Evolutionary conservation across 2,888 invertebrate genomes (phyloP), one percentile per base, ranked within the genome.

Genomic region (Rhamnusium bicolor): DNA sequence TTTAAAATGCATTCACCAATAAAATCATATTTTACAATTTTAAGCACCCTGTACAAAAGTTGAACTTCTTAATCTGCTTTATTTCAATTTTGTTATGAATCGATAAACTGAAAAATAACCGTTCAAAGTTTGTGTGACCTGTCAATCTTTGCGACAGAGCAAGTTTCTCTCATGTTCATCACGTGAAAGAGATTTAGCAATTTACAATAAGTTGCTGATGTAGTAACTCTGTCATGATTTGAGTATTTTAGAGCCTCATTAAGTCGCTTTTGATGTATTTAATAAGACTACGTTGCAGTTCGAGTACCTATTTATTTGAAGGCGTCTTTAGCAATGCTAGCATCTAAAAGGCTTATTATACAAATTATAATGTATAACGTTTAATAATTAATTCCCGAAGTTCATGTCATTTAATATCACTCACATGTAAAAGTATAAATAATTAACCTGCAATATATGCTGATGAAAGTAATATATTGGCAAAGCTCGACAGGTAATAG

Each of bases 251-350:
- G 60, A 53, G 46, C 40, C 51, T 67, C 56, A 71, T 67, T 71
- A 67, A 67, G 54, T 40, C 61, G 67, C 61, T 71, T 67, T 67
- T 67, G 71, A 71, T 71, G 68, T 47, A 47, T 49, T 58, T 68
- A 58, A 56, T 68, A 56, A 71, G 65, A n/a, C 58, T 56, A 65
- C 65, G 60, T 24, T 58, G 65, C 71, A 63, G 27, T 65, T 63
- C 47, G 24, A 32, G 49, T n/a, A 61, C 14, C 16, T 60, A 49
- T 69, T 69, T 29, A 60, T 58, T 61, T 19, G 27, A 32, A 27
- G 40, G 60, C 61, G 61, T 53, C 32, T 16, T 40, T 16, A 12
- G 32, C 21, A 12, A 46, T 19, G 40, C 40, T 19, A 46, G 12
- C 19, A 19, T 63, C 29, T 40, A 46, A 61, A 46, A 16, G 21